A percentile compares a stretch with the other conserved stretches of the same genome.
Evolutionary conservation across 2,113 vertebrate genomes (phyloP).

Genomic region (Phoenicopterus ruber): DNA sequence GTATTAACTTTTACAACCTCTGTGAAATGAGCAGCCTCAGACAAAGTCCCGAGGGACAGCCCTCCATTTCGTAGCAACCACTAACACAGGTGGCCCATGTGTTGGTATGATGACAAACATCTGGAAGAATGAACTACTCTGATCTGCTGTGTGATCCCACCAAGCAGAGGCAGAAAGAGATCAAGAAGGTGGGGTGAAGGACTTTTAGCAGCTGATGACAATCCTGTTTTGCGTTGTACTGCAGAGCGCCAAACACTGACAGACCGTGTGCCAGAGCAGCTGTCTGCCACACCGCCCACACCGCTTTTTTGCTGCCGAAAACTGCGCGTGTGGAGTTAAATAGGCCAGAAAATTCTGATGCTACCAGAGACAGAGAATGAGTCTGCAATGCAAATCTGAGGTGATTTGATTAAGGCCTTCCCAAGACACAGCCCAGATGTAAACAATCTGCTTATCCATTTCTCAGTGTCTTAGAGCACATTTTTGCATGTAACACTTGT

Average conservation of each 20-base stretch:
- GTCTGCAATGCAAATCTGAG: background rate
- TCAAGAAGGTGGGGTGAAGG: background rate
- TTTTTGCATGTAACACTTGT: background rate
- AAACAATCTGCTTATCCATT: background rate
- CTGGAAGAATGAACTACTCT: background rate
- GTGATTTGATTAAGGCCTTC: background rate
- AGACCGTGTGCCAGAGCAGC: background rate
- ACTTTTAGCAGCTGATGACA: background rate
- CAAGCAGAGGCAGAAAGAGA: background rate
- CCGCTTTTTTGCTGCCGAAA: background rate
- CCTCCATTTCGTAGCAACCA: background rate
- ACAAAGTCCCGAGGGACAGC: background rate
- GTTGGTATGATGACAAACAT: fast-evolving
- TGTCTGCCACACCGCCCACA: background rate
- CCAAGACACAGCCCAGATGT: background rate
- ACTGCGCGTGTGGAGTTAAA: background rate
- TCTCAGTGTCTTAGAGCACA: background rate
- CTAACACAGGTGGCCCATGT: background rate
- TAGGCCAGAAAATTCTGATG: background rate
- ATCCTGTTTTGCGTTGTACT: background rate
- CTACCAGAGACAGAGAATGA: background rate
- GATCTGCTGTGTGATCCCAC: background rate
- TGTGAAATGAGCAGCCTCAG: background rate
- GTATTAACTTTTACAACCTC: background rate
- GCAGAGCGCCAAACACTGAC: background rate